Evolutionary conservation across 2,888 invertebrate species (phyloP), one percentile per base, ranked within the genome.

Genomic region (Mythimna albipuncta): DNA sequence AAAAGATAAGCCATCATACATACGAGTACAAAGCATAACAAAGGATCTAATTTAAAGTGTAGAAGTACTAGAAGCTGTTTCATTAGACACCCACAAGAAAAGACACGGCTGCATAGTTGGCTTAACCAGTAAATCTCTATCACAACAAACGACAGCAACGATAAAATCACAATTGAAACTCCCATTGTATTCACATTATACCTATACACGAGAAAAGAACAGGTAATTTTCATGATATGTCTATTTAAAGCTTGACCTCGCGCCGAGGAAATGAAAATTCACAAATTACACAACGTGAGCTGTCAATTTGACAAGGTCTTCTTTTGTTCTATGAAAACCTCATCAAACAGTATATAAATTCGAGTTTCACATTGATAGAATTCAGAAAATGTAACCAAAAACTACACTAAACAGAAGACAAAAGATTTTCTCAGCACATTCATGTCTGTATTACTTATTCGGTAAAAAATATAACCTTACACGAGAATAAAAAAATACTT

Each of bases 281-380:
- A 81, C 82, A 79, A 83, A 88, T 84, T 85, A 87, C 75, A 71
- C 64, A 70, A 75, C 81, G 69, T 84, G 84, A 88, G 80, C 86
- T 85, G 86, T 85, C 81, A 78, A 83, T 80, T 81, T 73, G 83
- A 82, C 89, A 89, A 89, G 89, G 89, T 80, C 85, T 83, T 85
- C 88, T 83, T 89, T 89, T 89, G 89, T 89, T 87, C 79, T 69
- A 81, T 78, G 38, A 63, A 74, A 66, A 71, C 64, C 65, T 75
- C 82, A 76, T 81, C 75, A 74, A 76, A 80, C 19, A 62, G 74
- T 71, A 69, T 80, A 47, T 73, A 82, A 64, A 85, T 70, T 69
- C n/a, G 73, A 72, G 79, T 85, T 82, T 85, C 74, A 72, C 73
- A 73, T 80, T 70, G 73, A 77, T 75, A 70, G 66, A 74, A 70